Evolutionary conservation across 2,797 vertebrate genomes (phyloP).

Genomic region (Ispidina picta): DNA sequence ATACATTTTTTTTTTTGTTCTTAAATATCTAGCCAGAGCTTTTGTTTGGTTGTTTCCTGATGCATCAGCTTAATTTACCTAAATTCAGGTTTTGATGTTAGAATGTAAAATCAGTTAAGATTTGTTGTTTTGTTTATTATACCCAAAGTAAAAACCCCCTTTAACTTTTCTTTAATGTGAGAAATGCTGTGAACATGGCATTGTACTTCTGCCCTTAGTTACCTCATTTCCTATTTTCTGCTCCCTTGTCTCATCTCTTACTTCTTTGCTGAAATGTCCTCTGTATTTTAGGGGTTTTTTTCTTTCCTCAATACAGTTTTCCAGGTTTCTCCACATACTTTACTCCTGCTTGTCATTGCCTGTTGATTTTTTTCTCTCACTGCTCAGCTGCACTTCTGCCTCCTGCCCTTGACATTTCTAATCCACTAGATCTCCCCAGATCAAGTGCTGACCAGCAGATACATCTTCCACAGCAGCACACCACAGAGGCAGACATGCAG

Average conservation of each 20-base stretch:
- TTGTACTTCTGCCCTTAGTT: background rate
- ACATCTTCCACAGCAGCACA: rapidly evolving
- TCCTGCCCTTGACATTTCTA: rapidly evolving
- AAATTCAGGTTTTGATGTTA: background rate
- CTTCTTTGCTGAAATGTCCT: background rate
- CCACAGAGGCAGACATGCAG: background rate
- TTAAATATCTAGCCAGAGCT: background rate
- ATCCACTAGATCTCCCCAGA: background rate
- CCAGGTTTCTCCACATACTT: background rate
- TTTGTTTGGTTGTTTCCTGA: background rate
- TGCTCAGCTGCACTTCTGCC: background rate
- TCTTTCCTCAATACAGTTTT: background rate
- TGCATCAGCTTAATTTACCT: background rate
- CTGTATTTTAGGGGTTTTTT: background rate
- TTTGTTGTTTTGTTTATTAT: background rate
- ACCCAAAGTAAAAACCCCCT: background rate
- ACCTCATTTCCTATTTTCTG: background rate
- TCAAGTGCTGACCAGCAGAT: background rate
- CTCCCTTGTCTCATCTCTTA: background rate
- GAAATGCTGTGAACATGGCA: background rate
- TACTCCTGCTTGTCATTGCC: background rate
- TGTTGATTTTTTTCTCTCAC: background rate
- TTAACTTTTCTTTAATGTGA: background rate
- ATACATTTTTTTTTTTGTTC: background rate
- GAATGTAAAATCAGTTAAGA: background rate